phyloP scores from a whole-genome alignment of 2,797 vertebrate genomes.

The Otolemur crassicaudatus region DNA sequence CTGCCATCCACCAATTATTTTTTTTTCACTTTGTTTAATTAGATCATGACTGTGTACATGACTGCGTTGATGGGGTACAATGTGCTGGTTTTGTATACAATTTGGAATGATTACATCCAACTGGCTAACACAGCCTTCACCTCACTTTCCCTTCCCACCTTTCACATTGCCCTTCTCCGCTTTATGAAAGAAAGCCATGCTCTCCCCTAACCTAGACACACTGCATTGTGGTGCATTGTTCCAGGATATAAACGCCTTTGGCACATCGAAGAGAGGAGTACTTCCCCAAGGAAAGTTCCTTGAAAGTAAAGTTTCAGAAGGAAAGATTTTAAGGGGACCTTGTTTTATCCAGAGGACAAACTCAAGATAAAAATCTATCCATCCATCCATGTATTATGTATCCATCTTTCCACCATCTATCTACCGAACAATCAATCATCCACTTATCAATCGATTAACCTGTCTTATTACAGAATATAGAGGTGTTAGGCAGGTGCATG shows the following conservation, averaged over 20 bases:
- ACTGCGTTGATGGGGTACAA: too few species aligned
- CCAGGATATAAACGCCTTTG: background rate
- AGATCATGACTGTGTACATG: too few species aligned
- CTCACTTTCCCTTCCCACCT: background rate
- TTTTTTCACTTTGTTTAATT: too few species aligned
- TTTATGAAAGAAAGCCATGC: background rate
- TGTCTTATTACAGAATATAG: background rate
- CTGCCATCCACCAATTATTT: background rate
- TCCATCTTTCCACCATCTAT: background rate
- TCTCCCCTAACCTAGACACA: background rate
- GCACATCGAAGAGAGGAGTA: background rate
- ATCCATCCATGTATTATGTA: background rate
- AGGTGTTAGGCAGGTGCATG: background rate
- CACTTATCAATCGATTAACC: background rate
- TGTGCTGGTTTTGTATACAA: too few species aligned
- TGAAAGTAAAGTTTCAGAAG: slow-evolving; percentile 1
- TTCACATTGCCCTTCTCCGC: background rate
- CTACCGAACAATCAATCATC: background rate
- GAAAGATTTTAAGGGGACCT: background rate
- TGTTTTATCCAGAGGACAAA: slow-evolving; percentile 3
- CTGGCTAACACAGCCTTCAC: too few species aligned
- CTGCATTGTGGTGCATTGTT: background rate
- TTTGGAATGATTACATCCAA: too few species aligned
- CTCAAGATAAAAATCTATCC: slow-evolving; percentile 26
- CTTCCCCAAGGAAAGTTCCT: background rate